A percentile compares a stretch with the other conserved stretches of the same genome.
phyloP scores from a whole-genome alignment of 2,888 invertebrate species.

The Lasioglossum zephyrum region DNA sequence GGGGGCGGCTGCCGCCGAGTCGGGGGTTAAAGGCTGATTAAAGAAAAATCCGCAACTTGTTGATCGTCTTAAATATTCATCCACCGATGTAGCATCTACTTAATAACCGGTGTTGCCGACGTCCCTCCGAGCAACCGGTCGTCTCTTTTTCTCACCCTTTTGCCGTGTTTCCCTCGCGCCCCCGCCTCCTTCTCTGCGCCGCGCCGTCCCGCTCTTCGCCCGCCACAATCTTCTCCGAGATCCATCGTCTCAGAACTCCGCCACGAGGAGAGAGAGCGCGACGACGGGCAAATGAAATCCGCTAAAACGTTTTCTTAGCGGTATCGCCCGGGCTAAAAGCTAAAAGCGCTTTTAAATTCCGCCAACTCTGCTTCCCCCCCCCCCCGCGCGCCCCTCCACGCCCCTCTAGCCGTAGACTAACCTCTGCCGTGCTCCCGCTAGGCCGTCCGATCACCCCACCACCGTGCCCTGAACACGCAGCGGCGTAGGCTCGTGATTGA shows the following conservation, averaged over 20 bases:
- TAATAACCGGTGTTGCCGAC: conserved; percentile 82
- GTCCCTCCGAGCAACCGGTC: conserved; percentile 68
- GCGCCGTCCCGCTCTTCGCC: conserved; percentile 29
- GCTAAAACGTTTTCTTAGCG: conserved; percentile 82
- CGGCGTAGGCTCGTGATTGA: conserved; percentile 9
- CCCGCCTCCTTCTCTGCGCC: conserved; percentile 22
- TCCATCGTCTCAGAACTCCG: conserved; percentile 70
- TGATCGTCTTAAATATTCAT: conserved; percentile 84
- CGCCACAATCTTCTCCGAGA: conserved; percentile 49
- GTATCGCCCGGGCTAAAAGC: conserved; percentile 80
- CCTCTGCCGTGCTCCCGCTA: conserved; percentile 37
- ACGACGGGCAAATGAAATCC: conserved; percentile 80
- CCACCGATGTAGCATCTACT: conserved; percentile 82
- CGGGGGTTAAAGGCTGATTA: conserved; percentile 69
- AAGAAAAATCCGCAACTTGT: conserved; percentile 84
- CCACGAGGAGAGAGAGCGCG: conserved; percentile 65
- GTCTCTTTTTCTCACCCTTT: conserved; percentile 72
- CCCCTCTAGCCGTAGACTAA: background rate
- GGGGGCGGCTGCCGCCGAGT: background rate
- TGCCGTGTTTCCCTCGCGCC: conserved; percentile 41
- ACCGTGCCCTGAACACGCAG: background rate
- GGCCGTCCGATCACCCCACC: conserved; percentile 42
- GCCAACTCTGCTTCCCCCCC: conserved; percentile 61
- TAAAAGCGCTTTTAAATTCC: conserved; percentile 82
- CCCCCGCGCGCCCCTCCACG: conserved; percentile 17